Percentiles rank a stretch among this genome's conserved stretches.
Conservation (phyloP, 2,113 vertebrate species). For the Oplegnathus fasciatus region DNA sequence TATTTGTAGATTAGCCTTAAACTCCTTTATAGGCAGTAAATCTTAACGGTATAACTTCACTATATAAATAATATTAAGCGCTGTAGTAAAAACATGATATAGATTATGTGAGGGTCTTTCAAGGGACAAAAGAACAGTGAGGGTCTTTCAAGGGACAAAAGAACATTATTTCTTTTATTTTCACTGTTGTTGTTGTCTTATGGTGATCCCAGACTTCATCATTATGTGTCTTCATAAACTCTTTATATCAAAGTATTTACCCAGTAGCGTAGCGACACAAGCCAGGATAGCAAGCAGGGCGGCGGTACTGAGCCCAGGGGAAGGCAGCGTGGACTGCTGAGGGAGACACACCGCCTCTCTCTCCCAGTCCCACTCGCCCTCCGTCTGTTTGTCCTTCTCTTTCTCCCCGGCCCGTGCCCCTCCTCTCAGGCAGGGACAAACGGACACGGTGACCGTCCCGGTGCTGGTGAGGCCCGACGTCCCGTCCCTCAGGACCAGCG, state of each 20-base stretch:
- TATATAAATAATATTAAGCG: conserved; percentile 22
- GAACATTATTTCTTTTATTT: not conserved
- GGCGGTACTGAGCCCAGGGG: conserved; percentile 90
- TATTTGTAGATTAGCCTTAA: conserved; percentile 65
- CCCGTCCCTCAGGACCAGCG: conserved; percentile 89
- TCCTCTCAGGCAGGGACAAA: conserved; percentile 90
- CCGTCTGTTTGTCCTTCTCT: conserved; percentile 73
- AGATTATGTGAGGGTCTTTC: conserved; percentile 2
- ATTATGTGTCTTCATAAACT: not conserved
- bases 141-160: not conserved
- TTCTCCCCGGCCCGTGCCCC: conserved; percentile 83
- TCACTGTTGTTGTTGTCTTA: not conserved
- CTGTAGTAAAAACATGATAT: conserved; percentile 22
- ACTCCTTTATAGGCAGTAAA: conserved; percentile 40
- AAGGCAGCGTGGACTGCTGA: conserved; percentile 85
- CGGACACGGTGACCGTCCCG: conserved; percentile 89
- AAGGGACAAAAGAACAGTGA: not conserved
- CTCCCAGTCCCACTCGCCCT: conserved; percentile 82
- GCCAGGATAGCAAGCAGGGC: conserved; percentile 92
- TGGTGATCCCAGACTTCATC: not conserved
- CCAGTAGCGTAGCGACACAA: conserved; percentile 90
- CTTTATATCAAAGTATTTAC: conserved; percentile 72
- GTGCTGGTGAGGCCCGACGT: conserved; percentile 89
- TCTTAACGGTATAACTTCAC: conserved; percentile 32
- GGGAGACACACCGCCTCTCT: conserved; percentile 84